These are phyloP conservation scores for Enteromius argenteus DNA, from an alignment of 2,797 vertebrate species.

Conservation along the genomic window DNA sequence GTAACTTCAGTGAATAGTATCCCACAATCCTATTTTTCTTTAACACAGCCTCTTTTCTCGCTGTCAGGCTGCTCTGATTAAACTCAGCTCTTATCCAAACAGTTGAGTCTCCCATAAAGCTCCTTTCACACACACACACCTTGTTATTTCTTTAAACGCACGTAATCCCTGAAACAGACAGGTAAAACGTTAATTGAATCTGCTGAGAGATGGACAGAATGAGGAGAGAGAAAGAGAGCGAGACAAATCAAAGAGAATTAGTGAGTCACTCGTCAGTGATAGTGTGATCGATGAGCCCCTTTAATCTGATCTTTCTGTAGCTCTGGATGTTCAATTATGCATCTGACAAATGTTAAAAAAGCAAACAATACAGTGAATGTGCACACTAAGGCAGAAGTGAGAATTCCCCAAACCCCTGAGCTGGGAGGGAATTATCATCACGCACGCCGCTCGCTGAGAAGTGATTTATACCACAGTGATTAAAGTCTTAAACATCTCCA, in stretches of 20 bases:
- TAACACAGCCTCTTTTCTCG: background rate
- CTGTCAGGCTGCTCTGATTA: constrained; percentile 1
- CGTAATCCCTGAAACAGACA: background rate
- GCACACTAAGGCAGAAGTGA: constrained; percentile 8
- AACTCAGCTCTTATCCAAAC: constrained; percentile 2
- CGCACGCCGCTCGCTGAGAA: background rate
- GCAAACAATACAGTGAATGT: constrained; percentile 23
- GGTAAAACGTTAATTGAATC: constrained; percentile 18
- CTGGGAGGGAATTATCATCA: constrained; percentile 12
- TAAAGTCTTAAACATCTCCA: background rate
- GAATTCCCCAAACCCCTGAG: constrained; percentile 11
- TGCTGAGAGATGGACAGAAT: constrained; percentile 30
- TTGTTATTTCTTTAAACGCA: constrained; percentile 8
- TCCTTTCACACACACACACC: background rate
- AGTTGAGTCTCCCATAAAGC: constrained; percentile 12
- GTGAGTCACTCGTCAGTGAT: constrained; percentile 35
- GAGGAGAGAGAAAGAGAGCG: background rate
- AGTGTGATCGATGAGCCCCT: constrained; percentile 27
- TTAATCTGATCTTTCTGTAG: constrained; percentile 36
- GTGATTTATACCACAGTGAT: background rate
- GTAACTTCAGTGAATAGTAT: background rate
- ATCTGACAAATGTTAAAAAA: constrained; percentile 38
- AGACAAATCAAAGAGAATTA: constrained; percentile 38
- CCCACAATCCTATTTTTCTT: background rate
- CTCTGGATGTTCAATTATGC: constrained; percentile 36